These are phyloP conservation scores for Hirtodrosophila trivittata DNA, from an alignment of 2,888 invertebrate species.

Conservation along the genomic window DNA sequence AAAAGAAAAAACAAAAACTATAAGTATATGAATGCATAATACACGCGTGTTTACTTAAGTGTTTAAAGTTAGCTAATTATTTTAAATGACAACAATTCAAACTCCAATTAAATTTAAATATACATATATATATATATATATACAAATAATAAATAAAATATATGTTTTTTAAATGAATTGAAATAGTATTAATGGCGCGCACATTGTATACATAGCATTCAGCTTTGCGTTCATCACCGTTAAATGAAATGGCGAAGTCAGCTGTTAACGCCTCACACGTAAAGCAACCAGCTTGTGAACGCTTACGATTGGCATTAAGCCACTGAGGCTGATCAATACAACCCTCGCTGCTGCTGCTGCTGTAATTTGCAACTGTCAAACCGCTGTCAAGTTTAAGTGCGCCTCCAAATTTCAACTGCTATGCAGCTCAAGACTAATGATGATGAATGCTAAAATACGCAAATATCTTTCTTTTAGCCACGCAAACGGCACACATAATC, in stretches of 20 bases:
- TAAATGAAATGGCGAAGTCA: background rate
- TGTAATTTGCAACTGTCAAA: slow-evolving; percentile 73
- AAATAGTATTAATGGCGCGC: background rate
- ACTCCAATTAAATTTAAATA: slow-evolving; percentile 76
- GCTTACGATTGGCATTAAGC: background rate
- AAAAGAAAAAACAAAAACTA: slow-evolving; percentile 20
- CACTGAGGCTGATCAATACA: slow-evolving; percentile 9
- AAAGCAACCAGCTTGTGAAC: slow-evolving; percentile 11
- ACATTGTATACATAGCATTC: background rate
- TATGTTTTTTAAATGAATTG: slow-evolving; percentile 2
- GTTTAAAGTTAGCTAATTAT: slow-evolving; percentile 72
- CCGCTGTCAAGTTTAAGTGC: slow-evolving; percentile 64
- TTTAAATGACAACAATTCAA: slow-evolving; percentile 62
- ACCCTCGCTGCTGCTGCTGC: slow-evolving; percentile 23
- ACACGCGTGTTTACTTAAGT: slow-evolving; percentile 69
- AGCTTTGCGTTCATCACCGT: background rate
- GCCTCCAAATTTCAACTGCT: slow-evolving; percentile 61
- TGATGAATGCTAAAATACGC: slow-evolving; percentile 76
- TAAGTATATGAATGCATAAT: slow-evolving; percentile 53
- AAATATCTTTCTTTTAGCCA: slow-evolving; percentile 72
- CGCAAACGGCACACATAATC: slow-evolving; percentile 56
- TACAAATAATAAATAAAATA: slow-evolving; percentile 35
- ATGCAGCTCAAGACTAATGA: slow-evolving; percentile 67
- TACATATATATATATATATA: slow-evolving; percentile 56
- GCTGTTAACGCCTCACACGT: background rate